Base-by-base conservation (phyloP, 1,140 invertebrate species). In the Chelonus insularis region DNA sequence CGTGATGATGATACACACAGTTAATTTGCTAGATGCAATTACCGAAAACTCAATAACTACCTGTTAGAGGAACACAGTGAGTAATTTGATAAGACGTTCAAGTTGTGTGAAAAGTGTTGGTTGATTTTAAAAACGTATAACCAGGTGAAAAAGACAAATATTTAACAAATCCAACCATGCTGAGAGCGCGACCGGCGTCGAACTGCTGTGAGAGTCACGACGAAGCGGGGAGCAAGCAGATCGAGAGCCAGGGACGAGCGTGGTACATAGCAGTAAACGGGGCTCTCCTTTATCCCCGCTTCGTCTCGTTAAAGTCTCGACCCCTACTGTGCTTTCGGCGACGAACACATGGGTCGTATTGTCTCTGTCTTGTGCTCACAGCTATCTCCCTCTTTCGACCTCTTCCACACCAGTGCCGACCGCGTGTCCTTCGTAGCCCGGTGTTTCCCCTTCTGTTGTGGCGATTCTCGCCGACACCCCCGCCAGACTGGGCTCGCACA, bases 161-260 rank as follows among this genome's bases (percentile, higher is more conserved):
- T 16, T 4, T 8, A 43, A 6, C 12, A 60, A 55, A 62, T 54
- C 36, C 56, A 66, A 45, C 68, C 76, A 74, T 77, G 67, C 75
- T 76, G 64, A 70, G 68, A 75, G 69, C 77, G 73, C 78, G 77
- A 79, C 77, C 78, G 78, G 78, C 78, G 77, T 79, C 73, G 68
- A 76, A 80, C 78, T 78, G 75, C 72, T 74, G 76, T 70, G 66
- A 43, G 48, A 52, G 36, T 60, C 23, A 39, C 23, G 29, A 52
- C n/a, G 20, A 70, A 68, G 65, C 65, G 72, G 48, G 69, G 64
- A 36, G 45, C 21, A 37, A 29, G 29, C 29, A 29, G 39, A 21
- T 68, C 68, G 36, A 60, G 47, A 60, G 47, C 57, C 39, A 56
- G 57, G 59, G 56, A 60, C 48, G 63, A 63, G 57, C 57, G 58